Percentiles rank a stretch among this genome's conserved stretches.
phyloP scores from a whole-genome alignment of 2,113 vertebrate genomes.

The Circaetus gallicus region DNA sequence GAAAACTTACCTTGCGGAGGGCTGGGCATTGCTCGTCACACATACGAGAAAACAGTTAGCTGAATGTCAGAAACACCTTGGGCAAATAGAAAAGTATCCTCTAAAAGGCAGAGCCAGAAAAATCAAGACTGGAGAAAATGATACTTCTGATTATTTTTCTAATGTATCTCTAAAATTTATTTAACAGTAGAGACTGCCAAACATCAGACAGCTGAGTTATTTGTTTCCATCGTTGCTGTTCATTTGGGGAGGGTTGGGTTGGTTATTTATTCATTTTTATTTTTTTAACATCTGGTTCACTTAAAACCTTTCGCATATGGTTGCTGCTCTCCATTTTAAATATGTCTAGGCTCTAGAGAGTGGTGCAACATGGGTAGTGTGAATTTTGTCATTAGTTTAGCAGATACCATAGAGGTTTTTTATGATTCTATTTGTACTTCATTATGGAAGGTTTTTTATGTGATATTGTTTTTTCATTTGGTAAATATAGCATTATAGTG shows the following conservation, averaged over 20 bases:
- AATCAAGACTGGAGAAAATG: background rate
- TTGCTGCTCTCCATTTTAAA: background rate
- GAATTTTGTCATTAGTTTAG: background rate
- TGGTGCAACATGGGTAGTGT: background rate
- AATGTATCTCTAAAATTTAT: background rate
- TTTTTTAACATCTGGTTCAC: background rate
- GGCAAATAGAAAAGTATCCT: slow-evolving; percentile 94
- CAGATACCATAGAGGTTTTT: background rate
- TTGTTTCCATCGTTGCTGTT: background rate
- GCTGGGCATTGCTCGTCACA: slow-evolving; percentile 90
- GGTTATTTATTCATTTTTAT: background rate
- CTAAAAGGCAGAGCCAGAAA: background rate
- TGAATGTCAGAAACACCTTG: slow-evolving; percentile 91
- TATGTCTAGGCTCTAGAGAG: background rate
- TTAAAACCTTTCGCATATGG: background rate
- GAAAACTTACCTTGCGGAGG: slow-evolving; percentile 89
- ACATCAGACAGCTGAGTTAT: background rate
- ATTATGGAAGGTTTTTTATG: background rate
- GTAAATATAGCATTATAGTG: background rate
- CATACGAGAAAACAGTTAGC: slow-evolving; percentile 93
- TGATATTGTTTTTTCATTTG: background rate
- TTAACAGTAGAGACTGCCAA: background rate
- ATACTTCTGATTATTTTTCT: background rate
- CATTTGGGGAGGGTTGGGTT: background rate
- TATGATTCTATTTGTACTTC: background rate